Evolutionary conservation across 2,113 vertebrate genomes (phyloP).

Genomic region (Aviceda subcristata): DNA sequence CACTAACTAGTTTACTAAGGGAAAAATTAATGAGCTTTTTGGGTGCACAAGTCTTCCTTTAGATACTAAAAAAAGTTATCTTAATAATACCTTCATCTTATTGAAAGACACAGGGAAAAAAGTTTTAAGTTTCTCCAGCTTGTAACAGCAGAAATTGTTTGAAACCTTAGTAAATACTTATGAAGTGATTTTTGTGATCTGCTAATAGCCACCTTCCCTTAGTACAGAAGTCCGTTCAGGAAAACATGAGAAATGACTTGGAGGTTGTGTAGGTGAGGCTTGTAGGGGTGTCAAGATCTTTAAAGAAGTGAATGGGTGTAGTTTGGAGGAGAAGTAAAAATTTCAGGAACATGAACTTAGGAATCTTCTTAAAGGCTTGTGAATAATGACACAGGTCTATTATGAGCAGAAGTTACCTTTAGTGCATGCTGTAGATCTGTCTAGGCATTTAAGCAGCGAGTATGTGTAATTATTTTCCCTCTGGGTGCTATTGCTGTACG

Average conservation of each 20-base stretch:
- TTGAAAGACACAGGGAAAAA: not conserved
- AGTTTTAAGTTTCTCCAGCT: not conserved
- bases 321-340: not conserved
- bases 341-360: not conserved
- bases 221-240: not conserved
- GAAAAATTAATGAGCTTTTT: not conserved
- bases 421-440: not conserved
- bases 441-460: not conserved
- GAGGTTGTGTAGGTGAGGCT: not conserved
- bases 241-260: not conserved
- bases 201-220: not conserved
- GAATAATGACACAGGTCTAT: not conserved
- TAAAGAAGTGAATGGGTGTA: not conserved
- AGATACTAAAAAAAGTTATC: not conserved
- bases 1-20: not conserved
- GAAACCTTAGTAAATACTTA: not conserved
- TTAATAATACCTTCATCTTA: not conserved
- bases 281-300: not conserved
- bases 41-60: not conserved
- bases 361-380: constrained; percentile 1
- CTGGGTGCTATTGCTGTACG: not conserved
- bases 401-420: constrained; percentile 9
- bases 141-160: not conserved
- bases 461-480: constrained; percentile 6
- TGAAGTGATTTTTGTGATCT: not conserved